phyloP scores from a whole-genome alignment of 2,888 invertebrate species.

The Corythucha ciliata region DNA sequence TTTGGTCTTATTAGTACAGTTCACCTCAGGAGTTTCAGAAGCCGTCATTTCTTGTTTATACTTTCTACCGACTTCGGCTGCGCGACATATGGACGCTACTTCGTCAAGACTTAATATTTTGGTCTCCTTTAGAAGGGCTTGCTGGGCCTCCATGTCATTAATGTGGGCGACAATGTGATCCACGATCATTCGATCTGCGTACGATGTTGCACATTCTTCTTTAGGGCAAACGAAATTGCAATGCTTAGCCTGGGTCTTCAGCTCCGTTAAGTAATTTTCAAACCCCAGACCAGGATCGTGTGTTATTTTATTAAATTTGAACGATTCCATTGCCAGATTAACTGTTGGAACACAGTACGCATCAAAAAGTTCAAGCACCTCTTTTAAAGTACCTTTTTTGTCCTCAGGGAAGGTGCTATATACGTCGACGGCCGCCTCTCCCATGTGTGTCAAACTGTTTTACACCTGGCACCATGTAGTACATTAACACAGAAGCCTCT shows the following conservation, averaged over 20 bases:
- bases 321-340: slow-evolving; percentile 1
- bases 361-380: background rate
- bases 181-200: slow-evolving; percentile 10
- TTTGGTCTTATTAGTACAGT: background rate
- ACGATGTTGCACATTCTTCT: background rate
- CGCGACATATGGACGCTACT: background rate
- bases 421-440: slow-evolving; percentile 2
- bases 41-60: background rate
- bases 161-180: slow-evolving; percentile 9
- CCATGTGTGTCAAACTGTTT: slow-evolving; percentile 15
- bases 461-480: too few relatives aligned
- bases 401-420: background rate
- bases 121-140: slow-evolving; percentile 2
- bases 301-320: background rate
- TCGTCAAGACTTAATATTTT: slow-evolving; percentile 2
- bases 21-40: too few relatives aligned
- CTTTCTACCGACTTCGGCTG: slow-evolving; percentile 7
- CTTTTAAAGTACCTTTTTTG: background rate
- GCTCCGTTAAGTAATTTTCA: background rate
- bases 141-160: slow-evolving; percentile 7
- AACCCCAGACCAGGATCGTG: background rate
- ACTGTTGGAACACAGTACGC: background rate
- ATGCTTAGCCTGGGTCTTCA: background rate
- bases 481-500: too few relatives aligned
- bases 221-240: background rate